Evolutionary conservation across 2,888 invertebrate genomes (phyloP), one percentile per base, ranked within the genome.

Genomic region (Seira musarum): DNA sequence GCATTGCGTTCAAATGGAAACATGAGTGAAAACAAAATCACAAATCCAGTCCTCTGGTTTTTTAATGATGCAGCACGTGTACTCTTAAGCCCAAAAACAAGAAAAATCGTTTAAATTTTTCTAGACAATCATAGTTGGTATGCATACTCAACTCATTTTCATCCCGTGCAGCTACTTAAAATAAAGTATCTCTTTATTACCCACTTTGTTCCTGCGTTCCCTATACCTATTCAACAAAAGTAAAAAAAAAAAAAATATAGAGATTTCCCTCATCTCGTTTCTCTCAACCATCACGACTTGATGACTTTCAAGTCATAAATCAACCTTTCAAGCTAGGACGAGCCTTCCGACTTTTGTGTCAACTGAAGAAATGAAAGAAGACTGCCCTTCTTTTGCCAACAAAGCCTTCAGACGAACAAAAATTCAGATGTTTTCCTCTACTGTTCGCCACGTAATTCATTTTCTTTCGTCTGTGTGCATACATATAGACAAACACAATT

Each of bases 221-320:
- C n/a, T n/a, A n/a, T n/a, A n/a, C n/a, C n/a, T n/a, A n/a, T n/a
- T n/a, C n/a, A n/a, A n/a, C n/a, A n/a, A n/a, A n/a, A n/a, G n/a
- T n/a, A n/a, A n/a, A n/a, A n/a, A n/a, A n/a, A n/a, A n/a, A n/a
- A 13, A 40, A 13, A 8, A 40, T 40, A 40, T 40, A 13, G 40
- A 40, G 40, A 40, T 40, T 40, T 13, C 13, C 24, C 13, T 65
- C 24, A 15, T 30, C 2, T 15, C 6, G 19, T 21, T 49, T 69
- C 69, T 69, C 53, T 21, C 35, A 30, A 64, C 25, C 64, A 19
- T 22, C 63, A 71, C 64, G 79, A 80, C 73, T 80, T 80, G 79
- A 80, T 73, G 79, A 80, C 79, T 80, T 79, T 80, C 57, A 53
- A 80, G 79, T 73, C 79, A 80, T 80, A 80, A 80, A 80, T 80